These are phyloP conservation scores for Pipistrellus kuhlii DNA, from an alignment of 2,797 vertebrate species.

Conservation along the genomic window DNA sequence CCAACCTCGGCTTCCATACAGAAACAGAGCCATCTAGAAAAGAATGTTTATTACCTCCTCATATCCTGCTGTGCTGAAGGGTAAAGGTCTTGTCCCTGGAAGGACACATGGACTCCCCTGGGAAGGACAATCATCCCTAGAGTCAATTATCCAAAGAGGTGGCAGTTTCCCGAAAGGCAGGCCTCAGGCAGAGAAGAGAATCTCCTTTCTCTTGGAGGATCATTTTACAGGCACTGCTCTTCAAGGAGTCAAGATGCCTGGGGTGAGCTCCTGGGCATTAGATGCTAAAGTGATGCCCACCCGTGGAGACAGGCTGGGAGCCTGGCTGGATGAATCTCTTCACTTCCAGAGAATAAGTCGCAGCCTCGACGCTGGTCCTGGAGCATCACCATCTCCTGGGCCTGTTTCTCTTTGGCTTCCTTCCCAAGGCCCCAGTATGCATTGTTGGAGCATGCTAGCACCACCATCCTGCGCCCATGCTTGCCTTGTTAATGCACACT, in stretches of 20 bases:
- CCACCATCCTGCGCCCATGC: not conserved
- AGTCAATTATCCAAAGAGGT: constrained; percentile 74
- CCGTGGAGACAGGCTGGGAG: not conserved
- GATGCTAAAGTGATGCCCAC: constrained; percentile 30
- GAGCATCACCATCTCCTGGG: not conserved
- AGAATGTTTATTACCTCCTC: not conserved
- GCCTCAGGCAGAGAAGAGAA: constrained; percentile 67
- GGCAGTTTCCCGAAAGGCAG: constrained; percentile 54
- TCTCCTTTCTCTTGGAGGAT: constrained; percentile 48
- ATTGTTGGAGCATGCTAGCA: not conserved
- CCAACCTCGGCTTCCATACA: not conserved
- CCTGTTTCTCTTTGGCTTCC: constrained; percentile 1
- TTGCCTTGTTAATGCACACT: constrained; percentile 7
- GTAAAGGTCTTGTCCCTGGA: constrained; percentile 60
- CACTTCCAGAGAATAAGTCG: not conserved
- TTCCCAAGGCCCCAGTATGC: not conserved
- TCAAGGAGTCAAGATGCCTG: constrained; percentile 62
- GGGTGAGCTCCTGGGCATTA: constrained; percentile 61
- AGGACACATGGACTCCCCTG: not conserved
- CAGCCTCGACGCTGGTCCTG: not conserved
- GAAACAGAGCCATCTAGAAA: not conserved
- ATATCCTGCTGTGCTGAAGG: constrained; percentile 3
- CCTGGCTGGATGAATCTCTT: not conserved
- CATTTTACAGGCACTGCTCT: constrained; percentile 52
- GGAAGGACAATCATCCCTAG: constrained; percentile 67